Evolutionary conservation across 2,888 invertebrate species (phyloP).

Genomic region (Itoplectis maculator): DNA sequence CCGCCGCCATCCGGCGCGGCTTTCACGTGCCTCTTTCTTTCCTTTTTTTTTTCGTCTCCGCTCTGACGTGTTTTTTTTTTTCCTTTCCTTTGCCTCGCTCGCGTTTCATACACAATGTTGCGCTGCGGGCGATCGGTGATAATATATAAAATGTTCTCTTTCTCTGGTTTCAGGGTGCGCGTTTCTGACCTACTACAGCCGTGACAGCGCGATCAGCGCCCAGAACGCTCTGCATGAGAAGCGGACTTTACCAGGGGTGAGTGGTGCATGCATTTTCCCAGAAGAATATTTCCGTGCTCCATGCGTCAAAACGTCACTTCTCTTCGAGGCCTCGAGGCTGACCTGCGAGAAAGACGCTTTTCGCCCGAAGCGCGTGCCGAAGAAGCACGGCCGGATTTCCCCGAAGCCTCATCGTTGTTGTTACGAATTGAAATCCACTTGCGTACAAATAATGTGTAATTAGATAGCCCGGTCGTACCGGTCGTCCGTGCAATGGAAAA

Average conservation of each 20-base stretch:
- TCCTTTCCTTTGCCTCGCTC: background rate
- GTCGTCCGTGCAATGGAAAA: slow-evolving; percentile 23
- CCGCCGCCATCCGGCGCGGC: slow-evolving; percentile 40
- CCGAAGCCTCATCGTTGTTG: too few relatives aligned
- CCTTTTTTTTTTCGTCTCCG: slow-evolving; percentile 30
- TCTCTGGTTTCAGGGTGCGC: slow-evolving; percentile 94
- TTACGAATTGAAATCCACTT: too few relatives aligned
- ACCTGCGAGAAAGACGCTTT: too few relatives aligned
- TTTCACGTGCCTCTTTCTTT: slow-evolving; percentile 31
- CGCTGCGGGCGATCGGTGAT: slow-evolving; percentile 43
- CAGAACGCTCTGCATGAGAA: slow-evolving; percentile 98
- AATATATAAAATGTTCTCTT: slow-evolving; percentile 42
- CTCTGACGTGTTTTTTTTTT: slow-evolving; percentile 7
- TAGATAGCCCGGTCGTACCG: background rate
- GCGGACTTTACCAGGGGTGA: slow-evolving; percentile 99
- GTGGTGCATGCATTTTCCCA: slow-evolving; percentile 85
- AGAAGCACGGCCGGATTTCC: too few relatives aligned
- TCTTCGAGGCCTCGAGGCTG: too few relatives aligned
- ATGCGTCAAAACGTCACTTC: too few relatives aligned
- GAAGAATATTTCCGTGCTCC: too few relatives aligned
- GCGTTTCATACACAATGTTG: slow-evolving; percentile 10
- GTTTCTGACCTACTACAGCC: slow-evolving; percentile 98
- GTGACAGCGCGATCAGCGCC: slow-evolving; percentile 97
- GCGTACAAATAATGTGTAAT: too few relatives aligned
- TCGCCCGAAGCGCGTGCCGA: too few relatives aligned